phyloP scores from a whole-genome alignment of 1,140 invertebrate genomes.

The Penaeus indicus region DNA sequence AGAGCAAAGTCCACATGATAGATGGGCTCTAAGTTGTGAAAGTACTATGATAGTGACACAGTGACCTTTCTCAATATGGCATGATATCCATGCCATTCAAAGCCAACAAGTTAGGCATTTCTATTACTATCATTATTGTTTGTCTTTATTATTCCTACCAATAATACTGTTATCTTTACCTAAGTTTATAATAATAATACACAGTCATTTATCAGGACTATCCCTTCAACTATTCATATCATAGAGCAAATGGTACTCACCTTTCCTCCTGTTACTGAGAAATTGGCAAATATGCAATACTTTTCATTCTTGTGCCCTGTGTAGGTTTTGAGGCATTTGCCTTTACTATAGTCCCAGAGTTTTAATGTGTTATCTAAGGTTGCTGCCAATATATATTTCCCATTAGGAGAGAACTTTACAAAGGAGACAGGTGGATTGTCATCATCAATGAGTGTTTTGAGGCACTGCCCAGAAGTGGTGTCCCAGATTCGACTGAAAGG shows the following conservation, averaged over 20 bases:
- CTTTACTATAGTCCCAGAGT: slow-evolving; percentile 99
- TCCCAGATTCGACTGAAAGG: slow-evolving; percentile 97
- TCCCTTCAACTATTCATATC: too few species aligned
- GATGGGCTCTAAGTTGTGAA: too few species aligned
- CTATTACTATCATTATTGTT: too few species aligned
- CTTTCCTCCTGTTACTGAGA: slow-evolving; percentile 99
- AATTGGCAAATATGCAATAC: slow-evolving; percentile 99
- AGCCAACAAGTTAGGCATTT: too few species aligned
- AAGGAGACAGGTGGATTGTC: slow-evolving; percentile 99
- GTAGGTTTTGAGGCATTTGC: slow-evolving; percentile 97
- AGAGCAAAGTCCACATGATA: too few species aligned
- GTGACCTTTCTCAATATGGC: too few species aligned
- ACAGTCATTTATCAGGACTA: too few species aligned
- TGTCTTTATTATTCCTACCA: too few species aligned
- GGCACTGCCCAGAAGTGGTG: slow-evolving; percentile 97
- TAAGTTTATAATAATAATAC: too few species aligned
- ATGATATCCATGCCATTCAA: too few species aligned
- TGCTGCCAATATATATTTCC: slow-evolving; percentile 98
- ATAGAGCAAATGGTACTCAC: slow-evolving; percentile 72
- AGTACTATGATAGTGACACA: too few species aligned
- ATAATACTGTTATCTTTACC: too few species aligned
- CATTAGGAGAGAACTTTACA: slow-evolving; percentile 99
- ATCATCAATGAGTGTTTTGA: slow-evolving; percentile 94
- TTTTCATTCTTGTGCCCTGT: slow-evolving; percentile 99
- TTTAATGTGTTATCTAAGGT: slow-evolving; percentile 98